phyloP scores from a whole-genome alignment of 2,888 invertebrate genomes.

The Drosophila differens region DNA sequence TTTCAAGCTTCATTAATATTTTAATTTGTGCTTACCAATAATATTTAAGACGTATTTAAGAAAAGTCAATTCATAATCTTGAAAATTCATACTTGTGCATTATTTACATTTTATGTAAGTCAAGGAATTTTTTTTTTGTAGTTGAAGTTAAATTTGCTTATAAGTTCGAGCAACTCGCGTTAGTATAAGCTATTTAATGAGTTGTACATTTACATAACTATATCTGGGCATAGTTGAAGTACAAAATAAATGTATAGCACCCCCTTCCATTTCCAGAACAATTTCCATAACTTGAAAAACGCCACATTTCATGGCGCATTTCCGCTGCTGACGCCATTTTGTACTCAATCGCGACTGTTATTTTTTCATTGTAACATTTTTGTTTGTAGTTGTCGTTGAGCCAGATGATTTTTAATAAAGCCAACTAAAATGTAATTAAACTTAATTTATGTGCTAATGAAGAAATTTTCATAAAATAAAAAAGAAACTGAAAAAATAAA shows the following conservation, averaged over 20 bases:
- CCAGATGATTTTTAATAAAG: constrained; percentile 71
- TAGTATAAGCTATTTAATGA: not conserved
- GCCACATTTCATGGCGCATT: constrained; percentile 43
- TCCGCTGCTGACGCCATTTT: constrained; percentile 57
- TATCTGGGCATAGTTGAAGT: not conserved
- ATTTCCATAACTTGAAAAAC: constrained; percentile 13
- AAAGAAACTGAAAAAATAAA: constrained; percentile 23
- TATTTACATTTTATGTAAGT: not conserved
- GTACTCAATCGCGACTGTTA: constrained; percentile 35
- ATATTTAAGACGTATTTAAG: not conserved
- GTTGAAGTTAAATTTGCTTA: not conserved
- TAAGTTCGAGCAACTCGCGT: not conserved
- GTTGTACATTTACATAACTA: not conserved
- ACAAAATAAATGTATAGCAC: constrained; percentile 1
- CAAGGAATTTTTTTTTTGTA: not conserved
- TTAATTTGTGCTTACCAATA: not conserved
- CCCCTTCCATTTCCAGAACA: not conserved
- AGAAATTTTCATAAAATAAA: constrained; percentile 69
- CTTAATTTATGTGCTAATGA: constrained; percentile 81
- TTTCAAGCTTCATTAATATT: not conserved
- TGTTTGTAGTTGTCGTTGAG: constrained; percentile 39
- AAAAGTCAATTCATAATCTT: not conserved
- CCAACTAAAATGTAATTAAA: constrained; percentile 78
- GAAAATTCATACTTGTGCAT: not conserved
- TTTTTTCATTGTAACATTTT: constrained; percentile 16